Conservation (phyloP, 1,140 invertebrate genomes). For the Ctenoplectra terminalis region DNA sequence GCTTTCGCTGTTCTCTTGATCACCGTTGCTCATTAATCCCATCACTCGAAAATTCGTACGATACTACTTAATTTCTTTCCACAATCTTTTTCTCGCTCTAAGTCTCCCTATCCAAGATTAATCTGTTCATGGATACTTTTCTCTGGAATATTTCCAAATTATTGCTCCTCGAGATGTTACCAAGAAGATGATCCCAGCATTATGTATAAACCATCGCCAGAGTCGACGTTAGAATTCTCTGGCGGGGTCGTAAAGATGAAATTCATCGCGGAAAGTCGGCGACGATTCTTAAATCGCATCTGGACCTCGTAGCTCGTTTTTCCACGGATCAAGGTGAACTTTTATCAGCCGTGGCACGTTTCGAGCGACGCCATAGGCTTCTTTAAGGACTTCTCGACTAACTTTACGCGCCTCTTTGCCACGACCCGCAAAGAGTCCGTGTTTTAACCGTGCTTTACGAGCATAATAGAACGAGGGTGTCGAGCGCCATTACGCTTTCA, state of each 20-base stretch:
- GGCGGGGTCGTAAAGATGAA: background rate
- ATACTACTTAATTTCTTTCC: no score
- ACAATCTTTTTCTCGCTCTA: no score
- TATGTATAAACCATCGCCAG: background rate
- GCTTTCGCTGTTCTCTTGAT: no score
- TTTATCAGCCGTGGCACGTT: slow-evolving; percentile 4
- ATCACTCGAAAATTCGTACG: no score
- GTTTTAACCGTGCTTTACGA: slow-evolving; percentile 23
- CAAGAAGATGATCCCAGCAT: background rate
- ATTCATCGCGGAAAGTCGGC: background rate
- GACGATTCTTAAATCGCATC: background rate
- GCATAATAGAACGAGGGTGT: background rate
- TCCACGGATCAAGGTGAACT: background rate
- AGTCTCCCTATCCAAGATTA: no score
- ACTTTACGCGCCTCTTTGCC: slow-evolving; percentile 4
- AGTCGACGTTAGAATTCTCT: slow-evolving; percentile 8
- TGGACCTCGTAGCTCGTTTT: background rate
- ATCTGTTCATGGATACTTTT: no score
- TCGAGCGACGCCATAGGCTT: background rate
- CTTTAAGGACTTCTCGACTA: slow-evolving; percentile 17
- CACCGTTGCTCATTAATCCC: no score
- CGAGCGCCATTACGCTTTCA: slow-evolving; percentile 7
- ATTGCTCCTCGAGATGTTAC: no score
- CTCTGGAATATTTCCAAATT: background rate
- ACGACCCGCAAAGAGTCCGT: background rate